These are phyloP conservation scores for Argya squamiceps DNA, from an alignment of 2,797 vertebrate genomes.

Conservation along the genomic window DNA sequence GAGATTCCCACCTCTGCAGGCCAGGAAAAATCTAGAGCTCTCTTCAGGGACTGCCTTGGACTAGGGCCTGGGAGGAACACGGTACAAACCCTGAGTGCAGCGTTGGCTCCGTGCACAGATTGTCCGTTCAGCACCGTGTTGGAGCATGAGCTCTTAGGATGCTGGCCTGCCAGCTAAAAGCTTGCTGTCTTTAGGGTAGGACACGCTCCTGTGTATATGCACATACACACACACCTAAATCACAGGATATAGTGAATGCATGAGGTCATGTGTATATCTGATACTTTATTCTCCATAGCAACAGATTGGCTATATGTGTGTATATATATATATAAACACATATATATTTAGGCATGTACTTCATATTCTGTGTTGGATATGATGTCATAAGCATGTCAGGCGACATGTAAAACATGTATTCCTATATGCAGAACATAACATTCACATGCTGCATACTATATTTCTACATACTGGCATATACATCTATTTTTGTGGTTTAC, in stretches of 20 bases:
- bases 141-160: slow-evolving; percentile 44
- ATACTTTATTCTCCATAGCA: neutral
- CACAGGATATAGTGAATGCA: neutral
- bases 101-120: neutral
- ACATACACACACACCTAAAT: neutral
- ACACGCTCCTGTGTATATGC: neutral
- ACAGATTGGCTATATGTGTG: neutral
- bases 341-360: neutral
- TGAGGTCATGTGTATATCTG: neutral
- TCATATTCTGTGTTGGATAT: slow-evolving; percentile 6
- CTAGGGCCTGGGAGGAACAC: neutral
- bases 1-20: neutral
- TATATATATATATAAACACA: neutral
- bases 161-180: neutral
- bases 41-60: neutral
- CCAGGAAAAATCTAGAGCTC: neutral
- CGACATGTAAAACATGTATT: slow-evolving; percentile 14
- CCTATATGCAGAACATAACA: neutral
- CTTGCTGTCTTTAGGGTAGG: slow-evolving; percentile 30
- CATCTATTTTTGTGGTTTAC: neutral
- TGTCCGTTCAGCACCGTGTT: slow-evolving; percentile 18
- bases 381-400: neutral
- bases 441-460: neutral
- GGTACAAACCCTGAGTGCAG: neutral
- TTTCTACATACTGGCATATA: slow-evolving; percentile 15